phyloP scores from a whole-genome alignment of 2,797 vertebrate genomes.

The Calcarius lapponicus region DNA sequence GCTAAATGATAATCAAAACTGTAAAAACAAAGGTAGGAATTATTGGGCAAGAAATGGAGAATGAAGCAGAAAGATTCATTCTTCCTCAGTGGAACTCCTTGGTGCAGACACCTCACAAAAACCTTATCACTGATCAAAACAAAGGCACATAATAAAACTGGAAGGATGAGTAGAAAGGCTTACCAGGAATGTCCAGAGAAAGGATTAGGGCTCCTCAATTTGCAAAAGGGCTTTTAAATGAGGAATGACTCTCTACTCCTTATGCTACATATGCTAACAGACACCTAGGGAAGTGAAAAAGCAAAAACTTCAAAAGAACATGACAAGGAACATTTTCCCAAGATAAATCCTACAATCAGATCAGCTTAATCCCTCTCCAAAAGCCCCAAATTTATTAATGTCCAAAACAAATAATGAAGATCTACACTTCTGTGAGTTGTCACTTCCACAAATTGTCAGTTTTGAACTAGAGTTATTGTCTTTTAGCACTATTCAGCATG shows the following conservation, averaged over 20 bases:
- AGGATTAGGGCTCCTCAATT: neutral
- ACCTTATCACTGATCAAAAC: neutral
- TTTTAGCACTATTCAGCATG: neutral
- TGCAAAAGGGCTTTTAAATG: neutral
- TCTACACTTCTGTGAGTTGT: neutral
- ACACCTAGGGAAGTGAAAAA: neutral
- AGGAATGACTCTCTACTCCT: neutral
- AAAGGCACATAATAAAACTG: neutral
- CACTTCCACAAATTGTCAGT: neutral
- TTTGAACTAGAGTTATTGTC: neutral
- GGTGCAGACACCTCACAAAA: neutral
- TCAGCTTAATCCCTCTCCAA: neutral
- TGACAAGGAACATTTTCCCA: neutral
- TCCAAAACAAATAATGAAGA: neutral
- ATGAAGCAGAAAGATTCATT: neutral
- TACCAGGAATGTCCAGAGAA: neutral
- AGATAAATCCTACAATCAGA: neutral
- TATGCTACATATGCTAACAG: neutral
- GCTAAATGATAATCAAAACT: neutral
- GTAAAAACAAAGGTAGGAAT: neutral
- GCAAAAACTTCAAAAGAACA: neutral
- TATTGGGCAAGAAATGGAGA: neutral
- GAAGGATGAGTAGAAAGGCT: neutral
- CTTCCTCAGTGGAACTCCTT: neutral
- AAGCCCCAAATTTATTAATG: neutral